Conservation (phyloP, 2,797 vertebrate species). For the Forpus xanthops region DNA sequence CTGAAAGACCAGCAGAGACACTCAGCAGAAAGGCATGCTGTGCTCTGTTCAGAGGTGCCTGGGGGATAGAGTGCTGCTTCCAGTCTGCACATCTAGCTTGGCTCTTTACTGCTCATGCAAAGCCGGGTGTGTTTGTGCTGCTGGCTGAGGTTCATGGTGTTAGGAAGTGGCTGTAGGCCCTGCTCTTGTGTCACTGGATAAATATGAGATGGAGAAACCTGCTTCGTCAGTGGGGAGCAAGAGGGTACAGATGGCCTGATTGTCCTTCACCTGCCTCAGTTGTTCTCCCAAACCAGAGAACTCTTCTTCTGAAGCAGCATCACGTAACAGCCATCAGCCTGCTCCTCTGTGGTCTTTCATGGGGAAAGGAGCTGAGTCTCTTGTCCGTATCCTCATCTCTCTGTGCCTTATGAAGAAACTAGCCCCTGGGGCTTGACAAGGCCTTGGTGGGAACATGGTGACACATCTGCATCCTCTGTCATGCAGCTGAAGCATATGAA, state of each 20-base stretch:
- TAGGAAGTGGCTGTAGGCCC: not conserved
- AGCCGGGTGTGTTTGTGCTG: not conserved
- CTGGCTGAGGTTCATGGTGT: not conserved
- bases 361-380: not conserved
- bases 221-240: not conserved
- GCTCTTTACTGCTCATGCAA: not conserved
- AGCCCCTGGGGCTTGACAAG: not conserved
- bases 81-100: not conserved
- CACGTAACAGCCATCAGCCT: not conserved
- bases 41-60: not conserved
- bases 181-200: not conserved
- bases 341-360: not conserved
- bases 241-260: not conserved
- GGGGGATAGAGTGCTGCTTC: not conserved
- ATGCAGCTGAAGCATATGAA: slow-evolving; percentile 91
- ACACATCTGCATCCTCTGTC: not conserved
- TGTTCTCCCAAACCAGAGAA: not conserved
- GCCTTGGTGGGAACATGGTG: not conserved
- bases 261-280: not conserved
- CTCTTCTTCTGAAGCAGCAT: not conserved
- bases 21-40: not conserved
- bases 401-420: not conserved
- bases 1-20: not conserved
- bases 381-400: not conserved
- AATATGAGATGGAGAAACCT: not conserved